Base-by-base conservation (phyloP, 2,888 invertebrate genomes). In the Prosapia bicincta region DNA sequence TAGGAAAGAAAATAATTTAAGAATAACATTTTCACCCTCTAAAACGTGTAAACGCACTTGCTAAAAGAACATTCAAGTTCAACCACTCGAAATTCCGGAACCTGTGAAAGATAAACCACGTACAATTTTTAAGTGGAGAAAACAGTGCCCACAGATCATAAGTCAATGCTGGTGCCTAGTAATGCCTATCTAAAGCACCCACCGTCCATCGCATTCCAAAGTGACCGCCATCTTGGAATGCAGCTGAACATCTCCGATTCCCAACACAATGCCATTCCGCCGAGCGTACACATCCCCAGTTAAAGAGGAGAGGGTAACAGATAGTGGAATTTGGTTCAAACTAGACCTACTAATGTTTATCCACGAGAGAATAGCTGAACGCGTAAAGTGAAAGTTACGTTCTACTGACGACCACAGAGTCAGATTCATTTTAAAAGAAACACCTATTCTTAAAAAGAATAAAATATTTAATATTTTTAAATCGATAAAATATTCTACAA, bases 211-310 rank as follows among this genome's bases (percentile, higher is more conserved):
- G 77, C 78, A 79, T 79, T 80, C 80, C 80, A 76, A 73, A 72
- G 66, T 32, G 77, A 72, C 79, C 73, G 79, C 80, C 80, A 79
- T 79, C 69, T 79, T 80, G 79, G 80, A 79, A 79, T 79, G 80
- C 77, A 78, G 80, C 30, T 32, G 38, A 13, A n/a, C 28, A 28
- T 69, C 54, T 43, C 43, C 72, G 28, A 28, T 69, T 32, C 66
- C 23, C 68, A 24, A 28, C 25, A 20, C 71, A 28, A 28, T 28
- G 32, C 71, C 54, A 54, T 54, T 54, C 54, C 54, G 5, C n/a
- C n/a, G 3, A 54, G 20, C 54, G 54, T 54, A 13, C 54, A 54
- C 54, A 54, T 54, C n/a, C 54, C 54, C 54, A 20, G 54, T 20
- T 5, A 20, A 1, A n/a, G n/a, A 54, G n/a, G 54, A 54, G 20